Evolutionary conservation across 2,797 vertebrate species (phyloP), one percentile per base, ranked within the genome.

Genomic region (Pseudomugil gertrudae): DNA sequence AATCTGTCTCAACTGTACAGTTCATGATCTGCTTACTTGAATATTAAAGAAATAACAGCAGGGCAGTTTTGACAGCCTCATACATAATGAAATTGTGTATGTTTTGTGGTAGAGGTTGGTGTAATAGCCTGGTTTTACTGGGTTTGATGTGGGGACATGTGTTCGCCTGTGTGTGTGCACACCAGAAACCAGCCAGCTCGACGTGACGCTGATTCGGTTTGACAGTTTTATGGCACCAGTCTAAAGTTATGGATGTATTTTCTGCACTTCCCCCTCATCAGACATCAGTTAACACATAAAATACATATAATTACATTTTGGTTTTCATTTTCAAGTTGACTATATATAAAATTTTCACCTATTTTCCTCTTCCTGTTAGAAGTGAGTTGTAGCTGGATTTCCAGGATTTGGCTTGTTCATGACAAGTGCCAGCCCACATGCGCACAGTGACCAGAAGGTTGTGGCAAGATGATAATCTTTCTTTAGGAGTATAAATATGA

Each of bases 211-310:
- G 92, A 94, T 94, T 92, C 88, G 59, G 83, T 91, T 87, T 94
- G 94, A 94, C 94, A 93, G 90, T 84, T 95, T 95, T 94, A 95
- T 89, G 87, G 89, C 87, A 77, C 67, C 40, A 45, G 87, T 82
- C 79, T 90, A 79, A 92, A 92, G 87, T 94, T 91, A 90, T 92
- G 86, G 92, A 93, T 94, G 93, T 92, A 90, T 93, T 93, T 93
- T 93, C 86, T 90, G 78, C 84, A 72, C 88, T 75, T 79, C 80
- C 76, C 83, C 84, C 78, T 84, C 93, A 93, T 92, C 90, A 88
- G 87, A 83, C 90, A 85, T 92, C 92, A 90, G 87, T 95, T 94
- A 94, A 88, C 91, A 94, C 93, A 94, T 94, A 94, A 94, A 93
- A 88, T 90, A 82, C 79, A 66, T 93, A 90, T 90, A 93, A 93